These are phyloP conservation scores for Lithodes maja DNA, from an alignment of 2,888 invertebrate genomes.

Conservation along the genomic window DNA sequence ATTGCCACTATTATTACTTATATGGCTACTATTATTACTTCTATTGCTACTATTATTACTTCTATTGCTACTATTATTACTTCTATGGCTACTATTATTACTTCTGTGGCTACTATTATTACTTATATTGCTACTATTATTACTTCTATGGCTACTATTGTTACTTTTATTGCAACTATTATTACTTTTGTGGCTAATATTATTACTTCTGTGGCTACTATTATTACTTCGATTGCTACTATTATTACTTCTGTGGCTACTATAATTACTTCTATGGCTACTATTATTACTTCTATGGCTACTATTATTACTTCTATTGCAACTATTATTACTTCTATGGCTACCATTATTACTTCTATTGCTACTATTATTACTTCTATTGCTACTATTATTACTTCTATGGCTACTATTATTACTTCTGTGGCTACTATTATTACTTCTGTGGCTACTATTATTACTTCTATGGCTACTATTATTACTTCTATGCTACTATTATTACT, in stretches of 20 bases:
- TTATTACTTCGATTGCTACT: background rate
- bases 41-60: too few species aligned
- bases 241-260: conserved; percentile 13
- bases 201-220: background rate
- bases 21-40: too few species aligned
- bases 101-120: too few species aligned
- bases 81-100: too few species aligned
- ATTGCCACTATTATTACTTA: too few species aligned
- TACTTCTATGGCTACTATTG: too few species aligned
- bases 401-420: background rate
- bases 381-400: conserved; percentile 15
- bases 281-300: background rate
- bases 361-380: too few species aligned
- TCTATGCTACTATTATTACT: too few species aligned
- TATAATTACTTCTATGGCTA: conserved; percentile 11
- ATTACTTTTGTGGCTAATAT: conserved; percentile 7
- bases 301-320: background rate
- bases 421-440: background rate
- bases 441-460: conserved; percentile 1
- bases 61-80: background rate
- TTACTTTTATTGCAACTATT: background rate
- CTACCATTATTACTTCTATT: background rate
- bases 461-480: conserved; percentile 4
- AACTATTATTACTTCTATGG: background rate
- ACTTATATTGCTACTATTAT: too few species aligned